Percentiles rank a stretch among this genome's conserved stretches.
Conservation (phyloP, 2,888 invertebrate species). For the Cantharis rufa region DNA sequence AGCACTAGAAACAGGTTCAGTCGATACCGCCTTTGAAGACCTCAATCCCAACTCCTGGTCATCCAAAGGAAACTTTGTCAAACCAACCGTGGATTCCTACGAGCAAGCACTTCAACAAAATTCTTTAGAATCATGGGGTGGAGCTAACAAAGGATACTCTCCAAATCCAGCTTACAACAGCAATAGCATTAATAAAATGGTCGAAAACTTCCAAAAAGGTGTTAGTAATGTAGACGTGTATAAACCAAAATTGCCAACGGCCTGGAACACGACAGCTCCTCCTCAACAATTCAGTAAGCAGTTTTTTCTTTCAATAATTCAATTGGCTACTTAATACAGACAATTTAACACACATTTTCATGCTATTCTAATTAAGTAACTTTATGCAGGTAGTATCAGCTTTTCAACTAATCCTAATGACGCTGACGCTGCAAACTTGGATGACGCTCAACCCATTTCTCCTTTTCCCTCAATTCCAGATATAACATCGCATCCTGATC, state of each 20-base stretch:
- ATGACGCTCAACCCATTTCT: constrained; percentile 35
- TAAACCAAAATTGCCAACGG: constrained; percentile 57
- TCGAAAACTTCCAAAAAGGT: constrained; percentile 53
- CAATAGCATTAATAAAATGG: constrained; percentile 53
- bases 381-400: constrained; percentile 45
- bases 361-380: constrained; percentile 5
- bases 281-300: constrained; percentile 51
- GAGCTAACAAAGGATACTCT: constrained; percentile 42
- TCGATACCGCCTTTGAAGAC: constrained; percentile 70
- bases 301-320: not conserved
- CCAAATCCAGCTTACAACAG: constrained; percentile 55
- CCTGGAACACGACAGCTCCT: constrained; percentile 53
- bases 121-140: constrained; percentile 46
- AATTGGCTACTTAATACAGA: not conserved
- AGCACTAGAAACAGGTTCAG: constrained; percentile 71
- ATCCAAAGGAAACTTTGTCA: constrained; percentile 48
- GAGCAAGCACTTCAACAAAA: constrained; percentile 49
- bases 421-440: not conserved
- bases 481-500: constrained; percentile 37
- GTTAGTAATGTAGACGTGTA: constrained; percentile 54
- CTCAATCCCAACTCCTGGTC: constrained; percentile 47
- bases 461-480: constrained; percentile 47
- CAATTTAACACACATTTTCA: not conserved
- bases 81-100: constrained; percentile 52
- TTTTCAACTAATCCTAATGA: constrained; percentile 39